Conservation (phyloP, 2,113 vertebrate species). For the Indicator maculatus region DNA sequence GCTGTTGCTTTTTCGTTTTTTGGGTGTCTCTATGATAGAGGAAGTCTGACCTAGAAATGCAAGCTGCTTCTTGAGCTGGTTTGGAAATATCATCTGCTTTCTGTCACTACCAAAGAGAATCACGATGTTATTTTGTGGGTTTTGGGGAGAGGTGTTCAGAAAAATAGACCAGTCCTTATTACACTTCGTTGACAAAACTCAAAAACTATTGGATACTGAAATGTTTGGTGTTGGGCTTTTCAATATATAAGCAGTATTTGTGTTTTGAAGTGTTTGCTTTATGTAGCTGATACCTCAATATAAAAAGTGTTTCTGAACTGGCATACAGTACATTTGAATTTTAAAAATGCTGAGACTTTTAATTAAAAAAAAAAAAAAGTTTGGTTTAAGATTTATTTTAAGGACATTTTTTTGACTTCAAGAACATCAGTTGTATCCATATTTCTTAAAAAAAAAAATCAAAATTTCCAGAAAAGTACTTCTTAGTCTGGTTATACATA, state of each 20-base stretch:
- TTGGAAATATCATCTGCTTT: neutral
- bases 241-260: neutral
- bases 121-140: neutral
- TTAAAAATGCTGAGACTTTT: neutral
- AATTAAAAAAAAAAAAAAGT: neutral
- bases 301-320: neutral
- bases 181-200: neutral
- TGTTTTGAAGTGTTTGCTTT: neutral
- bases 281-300: neutral
- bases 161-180: neutral
- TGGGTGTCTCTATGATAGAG: too few species aligned
- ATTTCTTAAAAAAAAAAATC: neutral
- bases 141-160: accelerated
- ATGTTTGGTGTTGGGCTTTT: neutral
- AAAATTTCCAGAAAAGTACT: neutral
- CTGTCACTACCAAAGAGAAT: neutral
- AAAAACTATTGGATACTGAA: neutral
- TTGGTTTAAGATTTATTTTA: neutral
- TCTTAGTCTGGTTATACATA: neutral
- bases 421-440: accelerated
- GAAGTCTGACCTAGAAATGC: neutral
- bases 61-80: neutral
- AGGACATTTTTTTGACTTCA: neutral
- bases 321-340: neutral
- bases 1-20: too few species aligned